Base-by-base conservation (phyloP, 2,113 vertebrate genomes). In the Sander lucioperca region DNA sequence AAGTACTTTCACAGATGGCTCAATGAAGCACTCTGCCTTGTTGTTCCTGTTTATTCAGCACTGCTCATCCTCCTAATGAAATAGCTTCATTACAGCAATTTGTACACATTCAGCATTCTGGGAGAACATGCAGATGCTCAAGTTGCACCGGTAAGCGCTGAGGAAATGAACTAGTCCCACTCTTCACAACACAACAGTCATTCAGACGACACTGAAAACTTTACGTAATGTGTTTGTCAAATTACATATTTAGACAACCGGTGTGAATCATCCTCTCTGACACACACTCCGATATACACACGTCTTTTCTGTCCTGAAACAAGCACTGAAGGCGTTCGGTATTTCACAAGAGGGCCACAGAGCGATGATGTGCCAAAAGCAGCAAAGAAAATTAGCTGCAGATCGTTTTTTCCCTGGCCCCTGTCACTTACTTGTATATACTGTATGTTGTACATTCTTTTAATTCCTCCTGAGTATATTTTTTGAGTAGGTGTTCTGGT, bases 41-140 rank as follows among this genome's bases (percentile, higher is more conserved):
- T 90, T 91, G 85, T 92, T 94, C 90, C 83, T 92, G 92, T 94
- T 94, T 94, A 92, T 91, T 94, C 93, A 94, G 93, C 91, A 90
- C 72, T 87, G 89, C 84, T 93, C 91, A 89, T 89, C 87, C 90
- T 84, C 76, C 61, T 90, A 93, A 94, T 94, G 90, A 91, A 95
- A 94, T 85, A 30, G 91, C 92, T 94, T 94, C 91, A 92, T 95
- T 94, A 93, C 84, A 82, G 81, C 91, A 91, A 93, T 91, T 91
- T 92, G 86, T 88, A 86, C 92, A 91, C 84, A 68, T 91, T 93
- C 85, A 89, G 93, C 91, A 90, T 92, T 92, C 88, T 85, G 68
- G 66, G 50, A 58, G 70, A 51, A 61, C 15, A 0, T 86, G 77
- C 91, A 93, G 91, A 92, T 92, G 91, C 85, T 88, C 77, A 77